Evolutionary conservation across 37 sponge, comb jelly and placozoan genomes (phyloP), one percentile per base, ranked within the genome.

Genomic region (Sycon ciliatum): DNA sequence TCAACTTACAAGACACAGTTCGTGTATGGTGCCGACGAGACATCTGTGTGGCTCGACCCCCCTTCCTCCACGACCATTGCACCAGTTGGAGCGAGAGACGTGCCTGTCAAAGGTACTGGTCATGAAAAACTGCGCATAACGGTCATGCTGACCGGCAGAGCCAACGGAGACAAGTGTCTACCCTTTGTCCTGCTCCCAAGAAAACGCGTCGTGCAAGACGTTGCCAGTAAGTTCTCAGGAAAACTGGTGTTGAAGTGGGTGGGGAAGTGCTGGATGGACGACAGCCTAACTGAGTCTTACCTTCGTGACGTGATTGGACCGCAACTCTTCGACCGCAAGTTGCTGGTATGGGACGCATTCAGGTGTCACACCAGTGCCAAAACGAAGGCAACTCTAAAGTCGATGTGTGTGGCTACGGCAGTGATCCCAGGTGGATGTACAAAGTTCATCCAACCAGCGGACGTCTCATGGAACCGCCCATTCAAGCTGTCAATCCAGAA

Each of bases 11-110:
- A 24, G 32, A 36, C 13, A 13, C 3, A 4, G 4, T 7, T 36
- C 36, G 36, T 66, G 9, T 34, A 71, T 53, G 55, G 60, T 49
- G 76, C 79, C 77, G 80, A 79, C 63, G 77, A 84, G 73, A 84
- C 77, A 1, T 40, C 76, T 32, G 33, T 81, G 23, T 79, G 85
- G 85, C 35, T 75, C 13, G 85, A 84, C 46, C 79, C 79, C 77
- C 85, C 80, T n/a, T 68, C 67, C 7, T 72, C 69, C 3, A 78
- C 74, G 37, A 84, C 80, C 3, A 57, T 84, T 0, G 56, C 80
- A 1, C 63, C 31, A 2, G 29, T 18, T 22, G 85, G 85, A 36
- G 49, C 68, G 46, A 36, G 39, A 1, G 79, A 80, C 2, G 73
- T 84, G 4, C 80, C 80, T 18, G 31, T 83, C 2, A 4, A 38